Conservation (phyloP, 1,140 invertebrate genomes). For the Nylanderia fulva region DNA sequence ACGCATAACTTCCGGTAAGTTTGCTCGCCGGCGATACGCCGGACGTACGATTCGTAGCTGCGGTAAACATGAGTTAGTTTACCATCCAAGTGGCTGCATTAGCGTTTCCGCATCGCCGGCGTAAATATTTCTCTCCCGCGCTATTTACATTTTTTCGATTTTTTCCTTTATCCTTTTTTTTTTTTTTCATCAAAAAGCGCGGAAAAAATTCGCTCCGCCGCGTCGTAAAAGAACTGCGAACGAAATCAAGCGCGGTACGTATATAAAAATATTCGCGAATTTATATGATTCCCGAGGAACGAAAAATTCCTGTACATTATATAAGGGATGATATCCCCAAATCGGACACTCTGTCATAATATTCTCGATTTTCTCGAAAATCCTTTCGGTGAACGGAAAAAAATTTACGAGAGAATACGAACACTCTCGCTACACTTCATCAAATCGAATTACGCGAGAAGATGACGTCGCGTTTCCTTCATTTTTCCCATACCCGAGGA, state of each 20-base stretch:
- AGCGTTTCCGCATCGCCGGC: conserved; percentile 30
- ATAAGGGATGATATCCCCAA: not conserved
- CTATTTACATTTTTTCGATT: conserved; percentile 16
- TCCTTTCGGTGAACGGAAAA: conserved; percentile 31
- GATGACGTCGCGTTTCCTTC: conserved; percentile 18
- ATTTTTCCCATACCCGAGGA: conserved; percentile 8
- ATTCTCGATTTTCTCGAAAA: not conserved
- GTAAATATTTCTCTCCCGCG: not conserved
- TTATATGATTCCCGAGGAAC: not conserved
- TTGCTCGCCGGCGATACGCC: conserved; percentile 35
- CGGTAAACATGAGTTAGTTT: conserved; percentile 55
- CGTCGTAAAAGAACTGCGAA: conserved; percentile 55
- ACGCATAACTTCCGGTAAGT: conserved; percentile 61
- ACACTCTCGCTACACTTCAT: not conserved
- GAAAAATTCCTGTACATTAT: not conserved
- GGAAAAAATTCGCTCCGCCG: conserved; percentile 46
- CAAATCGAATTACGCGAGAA: not conserved
- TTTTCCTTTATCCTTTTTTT: not conserved
- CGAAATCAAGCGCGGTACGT: not conserved
- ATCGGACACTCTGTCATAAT: not conserved
- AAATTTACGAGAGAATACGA: not conserved
- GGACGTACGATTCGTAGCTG: conserved; percentile 8
- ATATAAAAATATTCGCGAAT: conserved; percentile 22
- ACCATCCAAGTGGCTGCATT: conserved; percentile 59
- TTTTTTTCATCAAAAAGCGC: not conserved